A percentile compares a stretch with the other conserved stretches of the same genome.
Conservation (phyloP, 1,140 invertebrate genomes). For the Papilio polyxenes region DNA sequence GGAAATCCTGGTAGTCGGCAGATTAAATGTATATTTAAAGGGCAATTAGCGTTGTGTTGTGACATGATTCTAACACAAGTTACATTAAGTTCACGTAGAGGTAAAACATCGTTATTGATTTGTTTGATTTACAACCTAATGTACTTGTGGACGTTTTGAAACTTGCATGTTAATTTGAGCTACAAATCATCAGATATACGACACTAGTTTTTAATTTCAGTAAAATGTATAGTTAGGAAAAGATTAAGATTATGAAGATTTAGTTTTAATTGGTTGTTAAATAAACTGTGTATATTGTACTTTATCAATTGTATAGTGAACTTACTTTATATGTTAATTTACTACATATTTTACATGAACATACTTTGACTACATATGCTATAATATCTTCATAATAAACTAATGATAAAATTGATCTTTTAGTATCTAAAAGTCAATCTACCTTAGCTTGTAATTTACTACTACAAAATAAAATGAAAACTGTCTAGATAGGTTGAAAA, state of each 20-base stretch:
- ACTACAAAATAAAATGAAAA: slow-evolving; percentile 56
- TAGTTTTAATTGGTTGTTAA: too few species aligned
- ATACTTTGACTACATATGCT: too few species aligned
- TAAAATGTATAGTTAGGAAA: too few species aligned
- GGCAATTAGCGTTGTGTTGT: neutral
- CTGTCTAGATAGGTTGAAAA: slow-evolving; percentile 59
- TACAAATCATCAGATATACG: too few species aligned
- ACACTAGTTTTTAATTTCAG: too few species aligned
- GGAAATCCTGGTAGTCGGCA: neutral
- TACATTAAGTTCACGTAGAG: neutral
- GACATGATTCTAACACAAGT: slow-evolving; percentile 9
- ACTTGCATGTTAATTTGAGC: neutral
- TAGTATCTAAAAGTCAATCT: slow-evolving; percentile 44
- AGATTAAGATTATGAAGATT: too few species aligned
- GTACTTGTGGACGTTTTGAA: neutral
- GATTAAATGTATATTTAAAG: neutral
- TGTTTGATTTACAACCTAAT: neutral
- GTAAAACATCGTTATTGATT: slow-evolving; percentile 20
- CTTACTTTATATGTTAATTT: too few species aligned
- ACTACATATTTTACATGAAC: too few species aligned
- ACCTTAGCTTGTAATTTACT: slow-evolving; percentile 62
- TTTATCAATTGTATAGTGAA: too few species aligned
- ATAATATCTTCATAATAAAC: too few species aligned
- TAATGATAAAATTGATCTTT: too few species aligned
- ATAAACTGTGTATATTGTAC: too few species aligned